These are phyloP conservation scores for Chironomus riparius DNA, from an alignment of 2,888 invertebrate species.

Conservation along the genomic window DNA sequence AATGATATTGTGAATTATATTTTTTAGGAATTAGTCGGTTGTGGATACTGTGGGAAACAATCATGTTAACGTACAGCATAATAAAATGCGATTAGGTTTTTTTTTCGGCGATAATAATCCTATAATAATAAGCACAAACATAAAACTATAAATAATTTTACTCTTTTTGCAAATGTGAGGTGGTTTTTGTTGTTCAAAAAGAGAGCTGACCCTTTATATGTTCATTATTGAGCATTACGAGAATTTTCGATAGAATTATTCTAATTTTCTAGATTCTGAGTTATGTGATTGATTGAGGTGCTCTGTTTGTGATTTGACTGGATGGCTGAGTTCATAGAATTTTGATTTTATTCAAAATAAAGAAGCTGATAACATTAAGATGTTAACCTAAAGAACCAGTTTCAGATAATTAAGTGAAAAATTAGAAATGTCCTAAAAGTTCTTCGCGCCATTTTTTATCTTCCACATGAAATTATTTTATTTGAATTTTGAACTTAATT, in stretches of 20 bases:
- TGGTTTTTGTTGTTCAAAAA: neutral
- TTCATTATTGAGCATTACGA: neutral
- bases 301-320: too few relatives aligned
- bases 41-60: conserved; percentile 6
- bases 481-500: too few relatives aligned
- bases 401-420: too few relatives aligned
- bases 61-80: conserved; percentile 12
- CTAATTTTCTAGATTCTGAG: neutral
- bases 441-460: too few relatives aligned
- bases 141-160: conserved; percentile 17
- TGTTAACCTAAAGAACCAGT: too few relatives aligned
- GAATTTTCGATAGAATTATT: neutral
- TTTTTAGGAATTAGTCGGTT: conserved; percentile 8
- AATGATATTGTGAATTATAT: conserved; percentile 2
- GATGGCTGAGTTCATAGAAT: too few relatives aligned
- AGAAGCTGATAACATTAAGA: too few relatives aligned
- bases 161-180: neutral
- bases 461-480: too few relatives aligned
- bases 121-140: conserved; percentile 19
- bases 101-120: conserved; percentile 11
- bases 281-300: too few relatives aligned
- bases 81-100: conserved; percentile 21
- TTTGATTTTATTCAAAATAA: too few relatives aligned
- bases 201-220: neutral
- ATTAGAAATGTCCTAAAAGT: too few relatives aligned